phyloP scores from a whole-genome alignment of 2,888 invertebrate genomes.

The Drosophila dives region DNA sequence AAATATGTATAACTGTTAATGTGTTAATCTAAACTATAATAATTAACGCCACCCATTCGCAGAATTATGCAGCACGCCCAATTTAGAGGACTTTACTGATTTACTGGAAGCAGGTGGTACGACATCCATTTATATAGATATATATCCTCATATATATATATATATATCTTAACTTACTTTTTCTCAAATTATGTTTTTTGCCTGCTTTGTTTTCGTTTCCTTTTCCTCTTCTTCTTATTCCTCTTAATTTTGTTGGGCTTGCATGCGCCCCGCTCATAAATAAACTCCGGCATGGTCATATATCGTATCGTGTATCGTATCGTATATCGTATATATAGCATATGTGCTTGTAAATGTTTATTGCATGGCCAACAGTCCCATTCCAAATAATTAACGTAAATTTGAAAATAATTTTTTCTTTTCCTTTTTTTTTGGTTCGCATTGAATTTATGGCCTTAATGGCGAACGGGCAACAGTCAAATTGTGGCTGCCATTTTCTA shows the following conservation, averaged over 20 bases:
- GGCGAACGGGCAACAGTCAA: constrained; percentile 48
- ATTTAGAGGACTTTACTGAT: constrained; percentile 85
- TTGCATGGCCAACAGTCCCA: constrained; percentile 67
- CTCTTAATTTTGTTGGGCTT: constrained; percentile 30
- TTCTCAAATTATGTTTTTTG: constrained; percentile 16
- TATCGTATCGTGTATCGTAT: constrained; percentile 31
- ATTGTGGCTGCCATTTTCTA: constrained; percentile 69
- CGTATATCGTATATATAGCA: constrained; percentile 44
- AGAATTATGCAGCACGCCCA: constrained; percentile 84
- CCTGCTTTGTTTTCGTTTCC: constrained; percentile 16
- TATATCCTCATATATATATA: not conserved
- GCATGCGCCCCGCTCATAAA: constrained; percentile 61
- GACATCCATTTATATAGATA: constrained; percentile 45
- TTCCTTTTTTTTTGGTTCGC: not conserved
- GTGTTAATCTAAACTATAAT: constrained; percentile 20
- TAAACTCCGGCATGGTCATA: constrained; percentile 34
- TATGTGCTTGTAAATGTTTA: constrained; percentile 65
- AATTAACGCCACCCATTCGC: constrained; percentile 50
- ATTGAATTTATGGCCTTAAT: constrained; percentile 73
- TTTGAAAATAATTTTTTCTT: constrained; percentile 71
- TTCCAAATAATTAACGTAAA: constrained; percentile 78
- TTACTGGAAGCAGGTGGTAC: constrained; percentile 86
- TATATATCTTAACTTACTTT: constrained; percentile 24
- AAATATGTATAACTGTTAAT: constrained; percentile 6
- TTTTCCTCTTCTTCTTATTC: constrained; percentile 10